Percentiles rank a stretch among this genome's conserved stretches.
These are phyloP conservation scores for Pagetopsis macropterus DNA, from an alignment of 2,797 vertebrate genomes.

Conservation along the genomic window DNA sequence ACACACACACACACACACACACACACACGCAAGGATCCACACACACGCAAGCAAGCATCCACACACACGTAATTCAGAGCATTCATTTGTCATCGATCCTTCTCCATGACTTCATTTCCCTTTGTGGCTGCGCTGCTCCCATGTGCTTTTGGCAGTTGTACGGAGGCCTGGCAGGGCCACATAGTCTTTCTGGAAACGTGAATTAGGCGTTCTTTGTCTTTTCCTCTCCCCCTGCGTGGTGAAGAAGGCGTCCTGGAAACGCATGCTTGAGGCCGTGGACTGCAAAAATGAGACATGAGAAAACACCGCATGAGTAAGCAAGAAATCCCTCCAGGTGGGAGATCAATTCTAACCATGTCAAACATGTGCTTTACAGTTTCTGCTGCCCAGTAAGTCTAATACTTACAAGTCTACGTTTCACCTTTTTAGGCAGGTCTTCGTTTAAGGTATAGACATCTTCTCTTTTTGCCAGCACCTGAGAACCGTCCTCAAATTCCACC, in stretches of 20 bases:
- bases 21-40: no score
- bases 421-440: constrained; percentile 97
- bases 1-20: no score
- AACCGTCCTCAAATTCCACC: constrained; percentile 99
- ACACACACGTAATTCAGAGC: constrained; percentile 62
- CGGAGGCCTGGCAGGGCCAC: constrained; percentile 92
- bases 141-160: constrained; percentile 88
- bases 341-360: background rate
- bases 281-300: constrained; percentile 58
- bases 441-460: constrained; percentile 96
- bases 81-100: constrained; percentile 61
- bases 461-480: constrained; percentile 93
- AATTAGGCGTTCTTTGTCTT: constrained; percentile 92
- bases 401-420: constrained; percentile 97
- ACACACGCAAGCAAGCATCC: no score
- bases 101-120: constrained; percentile 76
- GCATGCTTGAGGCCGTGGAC: constrained; percentile 97
- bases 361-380: constrained; percentile 16
- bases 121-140: constrained; percentile 89
- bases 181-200: constrained; percentile 94
- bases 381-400: constrained; percentile 58
- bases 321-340: constrained; percentile 2
- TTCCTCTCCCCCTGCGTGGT: constrained; percentile 91
- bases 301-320: constrained; percentile 31
- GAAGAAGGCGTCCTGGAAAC: constrained; percentile 94